Base-by-base conservation (phyloP, 2,113 vertebrate genomes). In the Etheostoma spectabile region DNA sequence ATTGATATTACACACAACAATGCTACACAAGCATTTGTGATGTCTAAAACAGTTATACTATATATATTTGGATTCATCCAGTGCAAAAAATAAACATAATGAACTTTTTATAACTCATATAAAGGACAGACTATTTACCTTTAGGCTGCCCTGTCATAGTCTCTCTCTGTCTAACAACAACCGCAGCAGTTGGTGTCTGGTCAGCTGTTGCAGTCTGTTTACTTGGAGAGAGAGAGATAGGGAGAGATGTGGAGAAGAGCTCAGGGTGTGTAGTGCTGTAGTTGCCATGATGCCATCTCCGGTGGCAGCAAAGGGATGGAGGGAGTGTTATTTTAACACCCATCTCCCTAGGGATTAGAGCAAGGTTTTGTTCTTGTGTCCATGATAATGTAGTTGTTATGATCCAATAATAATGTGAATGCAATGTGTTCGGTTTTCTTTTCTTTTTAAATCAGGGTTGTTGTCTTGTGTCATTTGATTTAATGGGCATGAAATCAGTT, bases 251-350 rank as follows among this genome's bases (percentile, higher is more conserved):
- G 30, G 19, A 24, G 56, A 62, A 18, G 74, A 56, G 55, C 71
- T 79, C 27, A 55, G 71, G 49, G 55, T 14, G 12, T 42, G 48
- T 33, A 10, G 69, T 61, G 67, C 22, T 77, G 21, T 53, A 21
- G 86, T 89, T 87, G 82, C 84, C 56, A 80, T 80, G 87, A 84
- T 85, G 83, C 66, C 1, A 51, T 89, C 74, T 84, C 72, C 74
- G 75, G 52, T 86, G 82, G 73, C 76, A 73, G 30, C 35, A 56
- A 46, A 52, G 11, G 53, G 45, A 62, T 46, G 15, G 68, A 63
- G 59, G 67, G n/a, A 57, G 77, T 69, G 67, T 65, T 62, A 35
- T 82, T 77, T 70, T 45, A 67, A 79, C 77, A 63, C 30, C 12
- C 24, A 16, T n/a, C 74, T 70, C 67, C 38, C 56, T 0, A 1